A percentile compares a stretch with the other conserved stretches of the same genome.
Conservation (phyloP, 2,113 vertebrate species). For the Perca fluviatilis region DNA sequence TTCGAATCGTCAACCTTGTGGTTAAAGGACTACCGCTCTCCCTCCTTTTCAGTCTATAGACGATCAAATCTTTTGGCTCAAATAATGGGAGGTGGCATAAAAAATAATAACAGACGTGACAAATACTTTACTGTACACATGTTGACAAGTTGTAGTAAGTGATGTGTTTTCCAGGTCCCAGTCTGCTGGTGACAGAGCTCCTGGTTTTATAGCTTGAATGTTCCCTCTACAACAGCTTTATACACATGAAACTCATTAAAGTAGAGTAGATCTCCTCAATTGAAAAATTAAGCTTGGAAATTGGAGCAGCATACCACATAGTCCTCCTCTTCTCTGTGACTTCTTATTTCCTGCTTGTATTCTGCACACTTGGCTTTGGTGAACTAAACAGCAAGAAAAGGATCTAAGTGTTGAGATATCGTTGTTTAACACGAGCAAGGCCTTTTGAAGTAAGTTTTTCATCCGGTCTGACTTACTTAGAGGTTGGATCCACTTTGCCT, state of each 20-base stretch:
- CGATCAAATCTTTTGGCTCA: neutral
- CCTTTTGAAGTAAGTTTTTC: constrained; percentile 18
- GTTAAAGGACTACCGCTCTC: too few species aligned
- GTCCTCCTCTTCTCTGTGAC: constrained; percentile 25
- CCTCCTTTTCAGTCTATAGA: neutral
- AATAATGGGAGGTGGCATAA: neutral
- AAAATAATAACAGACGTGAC: neutral
- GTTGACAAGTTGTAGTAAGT: constrained; percentile 32
- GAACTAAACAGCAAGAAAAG: constrained; percentile 43
- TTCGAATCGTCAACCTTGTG: too few species aligned
- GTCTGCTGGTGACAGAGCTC: constrained; percentile 45
- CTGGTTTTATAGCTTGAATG: constrained; percentile 56
- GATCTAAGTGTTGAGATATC: constrained; percentile 42
- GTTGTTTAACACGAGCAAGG: constrained; percentile 32
- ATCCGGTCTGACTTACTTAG: constrained; percentile 11
- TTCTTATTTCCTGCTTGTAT: constrained; percentile 53
- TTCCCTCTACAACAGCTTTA: constrained; percentile 54
- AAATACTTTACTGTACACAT: neutral
- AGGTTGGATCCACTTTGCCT: constrained; percentile 9
- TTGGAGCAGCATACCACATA: constrained; percentile 37
- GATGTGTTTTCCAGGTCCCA: constrained; percentile 71
- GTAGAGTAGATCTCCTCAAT: constrained; percentile 56
- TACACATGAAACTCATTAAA: constrained; percentile 71
- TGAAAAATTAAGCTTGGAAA: constrained; percentile 47
- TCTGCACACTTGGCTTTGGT: constrained; percentile 42